Evolutionary conservation across 2,888 invertebrate genomes (phyloP).

Genomic region (Melanostoma mellinum): DNA sequence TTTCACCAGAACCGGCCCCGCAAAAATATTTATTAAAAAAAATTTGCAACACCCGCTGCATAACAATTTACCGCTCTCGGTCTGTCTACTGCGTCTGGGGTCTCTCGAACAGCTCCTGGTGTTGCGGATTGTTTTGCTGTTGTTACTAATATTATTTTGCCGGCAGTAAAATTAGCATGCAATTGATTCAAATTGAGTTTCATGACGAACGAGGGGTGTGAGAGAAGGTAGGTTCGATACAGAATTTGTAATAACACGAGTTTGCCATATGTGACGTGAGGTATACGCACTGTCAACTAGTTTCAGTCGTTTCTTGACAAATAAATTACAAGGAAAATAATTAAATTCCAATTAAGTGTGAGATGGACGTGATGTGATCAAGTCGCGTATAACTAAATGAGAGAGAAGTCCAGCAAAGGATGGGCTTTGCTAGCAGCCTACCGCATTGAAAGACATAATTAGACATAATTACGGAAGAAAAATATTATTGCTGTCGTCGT

Average conservation of each 20-base stretch:
- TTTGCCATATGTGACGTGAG: constrained; percentile 44
- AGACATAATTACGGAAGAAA: constrained; percentile 52
- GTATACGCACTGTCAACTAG: constrained; percentile 53
- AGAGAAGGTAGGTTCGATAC: constrained; percentile 2
- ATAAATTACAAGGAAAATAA: constrained; percentile 59
- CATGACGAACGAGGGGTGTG: not conserved
- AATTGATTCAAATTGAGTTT: constrained; percentile 68
- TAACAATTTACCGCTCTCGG: constrained; percentile 54
- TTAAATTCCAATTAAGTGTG: constrained; percentile 67
- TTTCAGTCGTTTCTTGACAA: constrained; percentile 52
- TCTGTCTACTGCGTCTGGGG: constrained; percentile 38
- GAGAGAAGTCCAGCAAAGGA: not conserved
- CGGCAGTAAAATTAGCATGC: constrained; percentile 66
- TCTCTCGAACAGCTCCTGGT: constrained; percentile 15
- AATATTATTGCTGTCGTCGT: constrained; percentile 23
- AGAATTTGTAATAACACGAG: constrained; percentile 49
- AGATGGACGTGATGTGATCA: constrained; percentile 66
- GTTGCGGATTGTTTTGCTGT: constrained; percentile 13
- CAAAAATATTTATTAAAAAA: constrained; percentile 71
- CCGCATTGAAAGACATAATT: constrained; percentile 49
- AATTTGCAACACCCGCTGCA: constrained; percentile 65
- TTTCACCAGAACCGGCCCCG: constrained; percentile 60
- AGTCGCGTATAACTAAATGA: not conserved
- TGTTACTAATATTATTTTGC: constrained; percentile 54
- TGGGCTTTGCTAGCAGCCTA: not conserved